phyloP scores from a whole-genome alignment of 1,140 invertebrate species.

The Sycobia sp. region DNA sequence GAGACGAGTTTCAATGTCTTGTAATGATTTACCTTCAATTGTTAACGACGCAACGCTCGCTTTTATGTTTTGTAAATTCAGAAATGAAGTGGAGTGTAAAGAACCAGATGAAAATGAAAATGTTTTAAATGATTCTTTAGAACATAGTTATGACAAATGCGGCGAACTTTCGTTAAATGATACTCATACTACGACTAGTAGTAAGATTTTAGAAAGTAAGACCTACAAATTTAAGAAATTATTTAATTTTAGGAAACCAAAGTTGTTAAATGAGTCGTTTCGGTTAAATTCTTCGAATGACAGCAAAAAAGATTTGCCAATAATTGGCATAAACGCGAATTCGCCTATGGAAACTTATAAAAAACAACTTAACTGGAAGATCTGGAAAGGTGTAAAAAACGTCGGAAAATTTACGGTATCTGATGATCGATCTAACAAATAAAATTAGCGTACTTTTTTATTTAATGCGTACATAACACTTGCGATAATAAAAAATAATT shows the following conservation, averaged over 20 bases:
- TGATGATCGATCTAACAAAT: constrained; percentile 12
- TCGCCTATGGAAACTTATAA: constrained; percentile 5
- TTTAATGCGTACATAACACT: constrained; percentile 3
- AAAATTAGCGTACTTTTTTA: neutral
- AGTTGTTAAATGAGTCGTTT: constrained; percentile 15
- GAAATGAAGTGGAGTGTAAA: constrained; percentile 2
- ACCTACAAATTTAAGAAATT: constrained; percentile 23
- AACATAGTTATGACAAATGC: neutral
- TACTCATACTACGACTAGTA: neutral
- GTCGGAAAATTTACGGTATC: constrained; percentile 27
- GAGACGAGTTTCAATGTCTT: neutral
- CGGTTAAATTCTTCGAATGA: constrained; percentile 1
- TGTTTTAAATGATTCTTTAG: neutral
- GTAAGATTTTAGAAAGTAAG: constrained; percentile 11
- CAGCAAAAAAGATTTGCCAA: neutral
- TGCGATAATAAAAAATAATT: constrained; percentile 4
- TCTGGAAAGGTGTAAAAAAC: constrained; percentile 23
- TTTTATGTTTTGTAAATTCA: neutral
- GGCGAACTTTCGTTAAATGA: constrained; percentile 1
- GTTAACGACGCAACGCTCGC: neutral
- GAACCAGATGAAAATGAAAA: constrained; percentile 16
- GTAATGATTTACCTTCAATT: neutral
- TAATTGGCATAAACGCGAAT: neutral
- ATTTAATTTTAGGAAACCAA: constrained; percentile 29
- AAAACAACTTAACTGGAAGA: constrained; percentile 23